These are phyloP conservation scores for Berghia stephanieae DNA, from an alignment of 1,140 invertebrate species.

Conservation along the genomic window DNA sequence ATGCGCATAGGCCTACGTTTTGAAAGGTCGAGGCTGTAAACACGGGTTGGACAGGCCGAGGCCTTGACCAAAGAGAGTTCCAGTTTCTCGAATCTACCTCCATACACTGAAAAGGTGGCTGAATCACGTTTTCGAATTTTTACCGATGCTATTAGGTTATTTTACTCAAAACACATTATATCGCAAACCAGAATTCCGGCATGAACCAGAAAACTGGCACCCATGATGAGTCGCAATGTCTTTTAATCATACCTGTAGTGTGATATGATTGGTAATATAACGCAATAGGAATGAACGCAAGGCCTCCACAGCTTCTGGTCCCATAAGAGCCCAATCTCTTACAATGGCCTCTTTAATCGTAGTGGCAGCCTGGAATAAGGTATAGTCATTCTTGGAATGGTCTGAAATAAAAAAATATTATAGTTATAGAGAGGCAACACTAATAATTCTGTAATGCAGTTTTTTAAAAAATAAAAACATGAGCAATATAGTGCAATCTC, in stretches of 20 bases:
- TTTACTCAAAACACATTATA: no score
- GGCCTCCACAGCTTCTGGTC: slow-evolving; percentile 75
- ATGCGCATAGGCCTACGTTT: no score
- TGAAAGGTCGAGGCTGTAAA: no score
- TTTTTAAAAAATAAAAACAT: not conserved
- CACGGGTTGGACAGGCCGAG: no score
- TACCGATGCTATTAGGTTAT: no score
- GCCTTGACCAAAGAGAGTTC: no score
- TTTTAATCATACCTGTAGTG: slow-evolving; percentile 48
- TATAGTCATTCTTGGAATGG: slow-evolving; percentile 80
- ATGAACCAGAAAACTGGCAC: no score
- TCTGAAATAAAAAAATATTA: slow-evolving; percentile 68
- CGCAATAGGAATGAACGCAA: slow-evolving; percentile 82
- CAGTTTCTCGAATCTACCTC: no score
- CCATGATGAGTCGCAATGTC: no score
- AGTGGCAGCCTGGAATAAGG: slow-evolving; percentile 85
- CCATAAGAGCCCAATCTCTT: slow-evolving; percentile 80
- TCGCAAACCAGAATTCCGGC: no score
- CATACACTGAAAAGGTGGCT: no score
- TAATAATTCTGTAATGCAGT: not conserved
- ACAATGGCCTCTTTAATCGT: slow-evolving; percentile 85
- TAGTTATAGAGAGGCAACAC: not conserved
- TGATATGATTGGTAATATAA: slow-evolving; percentile 77
- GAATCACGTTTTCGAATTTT: no score
- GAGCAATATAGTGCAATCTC: not conserved